Conservation (phyloP, 2,888 invertebrate species). For the Troides aeacus region DNA sequence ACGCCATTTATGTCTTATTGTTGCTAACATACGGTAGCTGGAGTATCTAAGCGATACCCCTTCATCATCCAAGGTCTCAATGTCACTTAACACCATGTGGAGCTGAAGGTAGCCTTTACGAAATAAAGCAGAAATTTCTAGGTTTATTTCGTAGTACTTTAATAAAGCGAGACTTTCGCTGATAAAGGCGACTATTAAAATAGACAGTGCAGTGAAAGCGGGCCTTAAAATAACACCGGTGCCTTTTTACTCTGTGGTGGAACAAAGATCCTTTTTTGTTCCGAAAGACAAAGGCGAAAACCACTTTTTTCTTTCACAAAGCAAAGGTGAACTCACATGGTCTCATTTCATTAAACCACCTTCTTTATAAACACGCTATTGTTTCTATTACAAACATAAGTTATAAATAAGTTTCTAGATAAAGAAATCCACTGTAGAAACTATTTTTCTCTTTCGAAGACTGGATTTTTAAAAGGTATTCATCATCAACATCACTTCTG, state of each 20-base stretch:
- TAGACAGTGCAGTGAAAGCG: constrained; percentile 10
- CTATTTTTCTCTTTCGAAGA: too few species aligned
- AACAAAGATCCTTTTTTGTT: constrained; percentile 17
- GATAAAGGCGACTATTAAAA: constrained; percentile 15
- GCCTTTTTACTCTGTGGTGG: constrained; percentile 13
- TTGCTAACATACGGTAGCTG: too few species aligned
- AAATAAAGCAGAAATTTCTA: background rate
- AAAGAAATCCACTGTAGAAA: too few species aligned
- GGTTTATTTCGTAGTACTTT: background rate
- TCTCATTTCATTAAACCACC: constrained; percentile 20
- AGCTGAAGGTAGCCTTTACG: too few species aligned
- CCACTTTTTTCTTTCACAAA: constrained; percentile 18
- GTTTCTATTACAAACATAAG: too few species aligned
- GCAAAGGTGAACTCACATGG: constrained; percentile 19
- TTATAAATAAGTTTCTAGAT: too few species aligned
- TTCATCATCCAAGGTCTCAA: too few species aligned
- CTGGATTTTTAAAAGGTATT: too few species aligned
- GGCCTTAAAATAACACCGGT: constrained; percentile 20
- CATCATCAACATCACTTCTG: too few species aligned
- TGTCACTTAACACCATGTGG: too few species aligned
- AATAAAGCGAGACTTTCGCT: background rate
- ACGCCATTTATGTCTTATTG: too few species aligned
- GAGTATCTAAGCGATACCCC: too few species aligned
- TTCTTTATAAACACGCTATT: constrained; percentile 1
- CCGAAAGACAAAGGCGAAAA: constrained; percentile 21